A percentile compares a stretch with the other conserved stretches of the same genome.
Conservation (phyloP, 2,797 vertebrate species). For the Lophius americanus region DNA sequence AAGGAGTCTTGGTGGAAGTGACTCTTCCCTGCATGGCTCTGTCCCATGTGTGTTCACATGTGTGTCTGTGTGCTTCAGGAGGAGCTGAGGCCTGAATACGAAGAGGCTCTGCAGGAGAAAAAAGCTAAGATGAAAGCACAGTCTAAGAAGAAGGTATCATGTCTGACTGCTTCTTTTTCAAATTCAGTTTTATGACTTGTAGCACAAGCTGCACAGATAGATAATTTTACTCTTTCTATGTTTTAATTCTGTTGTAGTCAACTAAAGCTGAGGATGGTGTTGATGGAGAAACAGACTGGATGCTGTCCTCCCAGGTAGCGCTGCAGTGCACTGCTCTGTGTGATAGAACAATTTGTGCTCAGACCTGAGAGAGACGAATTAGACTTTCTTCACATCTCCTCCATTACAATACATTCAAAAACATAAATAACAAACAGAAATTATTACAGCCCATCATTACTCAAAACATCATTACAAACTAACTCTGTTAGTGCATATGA, state of each 20-base stretch:
- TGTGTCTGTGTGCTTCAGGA: slow-evolving; percentile 79
- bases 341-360: slow-evolving; percentile 22
- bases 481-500: slow-evolving; percentile 28
- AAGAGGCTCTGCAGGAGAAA: slow-evolving; percentile 90
- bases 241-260: slow-evolving; percentile 45
- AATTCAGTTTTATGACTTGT: neutral
- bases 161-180: slow-evolving; percentile 8
- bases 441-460: neutral
- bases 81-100: slow-evolving; percentile 93
- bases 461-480: neutral
- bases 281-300: slow-evolving; percentile 77
- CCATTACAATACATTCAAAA: neutral
- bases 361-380: slow-evolving; percentile 6
- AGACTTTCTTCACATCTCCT: slow-evolving; percentile 3
- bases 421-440: slow-evolving; percentile 3
- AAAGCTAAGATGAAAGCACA: slow-evolving; percentile 80
- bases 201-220: neutral
- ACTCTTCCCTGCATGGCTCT: neutral
- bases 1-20: neutral
- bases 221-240: neutral
- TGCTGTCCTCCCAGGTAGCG: slow-evolving; percentile 76
- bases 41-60: neutral
- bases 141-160: slow-evolving; percentile 65
- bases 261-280: slow-evolving; percentile 47
- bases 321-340: slow-evolving; percentile 53